These are phyloP conservation scores for Hippocampus mohnikei DNA, from an alignment of 2,113 vertebrate genomes.

Conservation along the genomic window DNA sequence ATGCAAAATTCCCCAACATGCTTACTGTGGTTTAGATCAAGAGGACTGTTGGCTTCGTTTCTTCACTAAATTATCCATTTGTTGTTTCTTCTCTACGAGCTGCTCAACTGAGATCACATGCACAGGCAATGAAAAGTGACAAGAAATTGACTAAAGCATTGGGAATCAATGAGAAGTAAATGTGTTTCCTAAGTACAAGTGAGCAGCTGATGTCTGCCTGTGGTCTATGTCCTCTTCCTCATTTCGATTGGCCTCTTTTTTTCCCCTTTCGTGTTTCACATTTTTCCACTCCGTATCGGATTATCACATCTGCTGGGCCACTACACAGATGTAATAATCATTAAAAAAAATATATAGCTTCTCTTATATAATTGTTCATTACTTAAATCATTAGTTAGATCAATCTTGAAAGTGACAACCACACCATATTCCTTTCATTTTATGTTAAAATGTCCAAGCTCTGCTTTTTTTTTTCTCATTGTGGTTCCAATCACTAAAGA, in stretches of 20 bases:
- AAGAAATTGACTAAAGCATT: conserved; percentile 97
- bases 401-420: background rate
- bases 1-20: background rate
- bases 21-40: background rate
- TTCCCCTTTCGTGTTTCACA: conserved; percentile 52
- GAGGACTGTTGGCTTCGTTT: conserved; percentile 16
- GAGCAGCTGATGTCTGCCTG: conserved; percentile 93
- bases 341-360: background rate
- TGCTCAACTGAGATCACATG: conserved; percentile 94
- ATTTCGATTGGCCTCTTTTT: conserved; percentile 28
- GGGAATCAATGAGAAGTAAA: conserved; percentile 99
- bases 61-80: background rate
- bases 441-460: too few species aligned
- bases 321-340: background rate
- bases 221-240: conserved; percentile 65
- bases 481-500: too few species aligned
- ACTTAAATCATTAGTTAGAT: background rate
- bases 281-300: conserved; percentile 14
- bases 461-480: too few species aligned
- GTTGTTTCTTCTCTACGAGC: conserved; percentile 74
- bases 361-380: background rate
- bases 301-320: conserved; percentile 28
- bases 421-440: background rate
- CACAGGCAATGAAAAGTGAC: conserved; percentile 98
- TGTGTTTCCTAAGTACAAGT: conserved; percentile 99